Conservation (phyloP, 2,888 invertebrate genomes). For the Cecidostiba fungosa region DNA sequence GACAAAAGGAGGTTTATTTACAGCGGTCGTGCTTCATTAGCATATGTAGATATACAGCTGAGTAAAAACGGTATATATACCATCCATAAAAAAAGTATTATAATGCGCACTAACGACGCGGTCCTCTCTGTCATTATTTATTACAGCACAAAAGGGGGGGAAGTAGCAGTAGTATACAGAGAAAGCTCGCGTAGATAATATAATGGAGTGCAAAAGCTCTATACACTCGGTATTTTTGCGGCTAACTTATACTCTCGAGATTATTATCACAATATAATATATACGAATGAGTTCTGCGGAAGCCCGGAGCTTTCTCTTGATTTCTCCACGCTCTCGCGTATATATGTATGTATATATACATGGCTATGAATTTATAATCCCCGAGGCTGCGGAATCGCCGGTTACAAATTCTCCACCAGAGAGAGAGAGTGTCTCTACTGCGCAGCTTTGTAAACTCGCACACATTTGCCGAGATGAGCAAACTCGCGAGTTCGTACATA, state of each 20-base stretch:
- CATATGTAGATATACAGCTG: background rate
- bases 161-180: no score
- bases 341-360: background rate
- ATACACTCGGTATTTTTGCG: constrained; percentile 13
- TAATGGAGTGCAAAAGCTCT: background rate
- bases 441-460: background rate
- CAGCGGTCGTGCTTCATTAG: background rate
- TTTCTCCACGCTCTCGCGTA: background rate
- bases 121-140: background rate
- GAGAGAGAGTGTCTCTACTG: background rate
- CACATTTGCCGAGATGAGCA: background rate
- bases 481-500: background rate
- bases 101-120: background rate
- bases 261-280: constrained; percentile 29
- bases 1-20: background rate
- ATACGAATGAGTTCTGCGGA: background rate
- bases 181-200: background rate
- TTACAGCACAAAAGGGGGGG: background rate
- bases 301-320: background rate
- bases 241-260: constrained; percentile 1
- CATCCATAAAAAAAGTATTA: background rate
- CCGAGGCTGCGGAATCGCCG: background rate
- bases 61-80: background rate
- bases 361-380: constrained; percentile 10
- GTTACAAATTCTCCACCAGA: background rate